These are phyloP conservation scores for Saccopteryx leptura DNA, from an alignment of 2,113 vertebrate species.

Conservation along the genomic window DNA sequence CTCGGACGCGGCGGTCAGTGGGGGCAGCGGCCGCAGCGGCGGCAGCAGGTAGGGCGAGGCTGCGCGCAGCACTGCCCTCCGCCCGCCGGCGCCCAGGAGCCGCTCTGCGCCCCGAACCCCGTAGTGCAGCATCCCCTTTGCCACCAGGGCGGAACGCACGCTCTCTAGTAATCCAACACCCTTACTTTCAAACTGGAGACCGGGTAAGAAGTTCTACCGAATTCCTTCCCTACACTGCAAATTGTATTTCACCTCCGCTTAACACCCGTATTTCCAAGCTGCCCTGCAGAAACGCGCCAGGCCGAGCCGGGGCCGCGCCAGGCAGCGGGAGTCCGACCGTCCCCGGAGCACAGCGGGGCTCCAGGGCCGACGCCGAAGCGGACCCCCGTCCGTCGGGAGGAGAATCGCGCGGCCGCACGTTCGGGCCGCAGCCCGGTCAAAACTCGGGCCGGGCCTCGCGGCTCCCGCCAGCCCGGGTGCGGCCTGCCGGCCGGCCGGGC, in stretches of 20 bases:
- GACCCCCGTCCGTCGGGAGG: neutral
- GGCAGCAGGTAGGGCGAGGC: neutral
- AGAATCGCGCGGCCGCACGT: neutral
- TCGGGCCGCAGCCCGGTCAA: neutral
- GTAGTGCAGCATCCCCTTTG: neutral
- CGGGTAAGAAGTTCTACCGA: neutral
- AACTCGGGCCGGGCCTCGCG: neutral
- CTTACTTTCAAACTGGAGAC: neutral
- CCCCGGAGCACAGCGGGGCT: neutral
- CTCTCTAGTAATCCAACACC: slow-evolving; percentile 69
- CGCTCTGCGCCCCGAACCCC: neutral
- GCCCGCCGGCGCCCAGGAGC: neutral
- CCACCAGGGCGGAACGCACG: neutral
- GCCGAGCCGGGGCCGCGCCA: slow-evolving; percentile 10
- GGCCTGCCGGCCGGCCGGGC: neutral
- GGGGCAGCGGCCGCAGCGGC: neutral
- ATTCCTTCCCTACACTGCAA: neutral
- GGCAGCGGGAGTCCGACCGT: neutral
- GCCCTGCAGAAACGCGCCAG: neutral
- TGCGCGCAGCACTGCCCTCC: neutral
- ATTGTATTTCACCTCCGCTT: neutral
- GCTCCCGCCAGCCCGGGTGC: neutral
- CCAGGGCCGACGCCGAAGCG: neutral
- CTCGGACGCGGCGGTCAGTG: neutral
- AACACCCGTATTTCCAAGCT: neutral